Evolutionary conservation across 2,888 invertebrate species (phyloP), one percentile per base, ranked within the genome.

Genomic region (Tachina lurida): DNA sequence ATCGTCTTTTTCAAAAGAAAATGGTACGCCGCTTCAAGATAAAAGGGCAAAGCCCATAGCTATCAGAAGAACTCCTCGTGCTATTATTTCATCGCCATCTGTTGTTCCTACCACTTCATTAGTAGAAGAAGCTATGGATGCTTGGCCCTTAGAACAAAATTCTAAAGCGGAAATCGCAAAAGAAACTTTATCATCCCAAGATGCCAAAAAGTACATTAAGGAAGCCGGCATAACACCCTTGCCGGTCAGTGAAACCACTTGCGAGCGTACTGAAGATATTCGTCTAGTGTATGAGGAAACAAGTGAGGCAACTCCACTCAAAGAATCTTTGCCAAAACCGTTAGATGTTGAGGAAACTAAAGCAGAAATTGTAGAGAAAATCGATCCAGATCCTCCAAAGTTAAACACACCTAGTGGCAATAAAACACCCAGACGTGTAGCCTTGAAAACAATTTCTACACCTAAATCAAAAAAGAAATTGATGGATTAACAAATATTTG

Each of bases 401-500:
- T 89, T 88, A 31, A 87, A 87, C 17, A 89, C 86, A 1, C 91
- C 91, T 56, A 88, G 89, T 3, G 90, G 88, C 45, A 88, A 86
- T 0, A 95, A 94, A 91, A 95, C 95, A 0, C 96, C 96, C 0
- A 91, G 96, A 19, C 92, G 97, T 87, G 96, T 97, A 7, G 94
- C 95, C 87, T 94, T 97, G 78, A 96, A 96, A 39, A 97, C 97
- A 1, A 92, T 97, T 52, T 96, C 96, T 4, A 96, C 96, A 89
- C 96, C 97, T 63, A 96, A 96, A 91, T 95, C 94, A 84, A 94
- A 94, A 89, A 96, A 95, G 90, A 95, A 95, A 88, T 86, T 91
- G 19, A 70, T 89, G 65, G 88, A 89, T 65, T 89, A 89, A 81
- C 8, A 52, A 15, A 58, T 31, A 45, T 19, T 22, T 67, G 10